Conservation (phyloP, 2,113 vertebrate genomes). For the Isurus oxyrinchus region DNA sequence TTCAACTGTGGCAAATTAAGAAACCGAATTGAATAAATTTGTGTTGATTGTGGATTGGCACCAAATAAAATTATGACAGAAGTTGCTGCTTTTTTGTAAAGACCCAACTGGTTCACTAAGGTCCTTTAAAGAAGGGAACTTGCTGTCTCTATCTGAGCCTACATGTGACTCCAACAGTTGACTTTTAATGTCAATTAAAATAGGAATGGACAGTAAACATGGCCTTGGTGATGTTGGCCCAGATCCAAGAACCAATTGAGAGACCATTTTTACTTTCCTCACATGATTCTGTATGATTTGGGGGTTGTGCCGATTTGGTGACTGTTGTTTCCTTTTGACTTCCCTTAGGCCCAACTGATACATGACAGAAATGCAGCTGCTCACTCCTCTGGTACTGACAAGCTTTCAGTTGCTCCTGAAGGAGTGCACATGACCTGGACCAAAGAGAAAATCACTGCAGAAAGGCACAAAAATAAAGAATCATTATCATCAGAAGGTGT, state of each 20-base stretch:
- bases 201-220: neutral
- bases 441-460: conserved; percentile 77
- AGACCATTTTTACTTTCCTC: neutral
- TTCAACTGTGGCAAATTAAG: neutral
- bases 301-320: neutral
- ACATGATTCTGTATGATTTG: conserved; percentile 31
- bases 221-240: neutral
- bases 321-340: conserved; percentile 2
- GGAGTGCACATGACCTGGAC: conserved; percentile 96
- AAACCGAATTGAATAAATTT: neutral
- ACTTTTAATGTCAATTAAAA: neutral
- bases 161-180: neutral
- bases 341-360: conserved; percentile 79
- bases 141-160: neutral
- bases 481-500: conserved; percentile 53
- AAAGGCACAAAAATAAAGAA: conserved; percentile 74
- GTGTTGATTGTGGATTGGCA: neutral
- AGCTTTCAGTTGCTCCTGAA: conserved; percentile 51
- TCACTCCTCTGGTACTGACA: conserved; percentile 47
- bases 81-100: neutral
- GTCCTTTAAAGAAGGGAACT: neutral
- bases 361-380: conserved; percentile 73
- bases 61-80: neutral
- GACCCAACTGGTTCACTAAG: neutral
- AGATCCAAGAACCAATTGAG: neutral